Evolutionary conservation across 1,140 invertebrate species (phyloP).

Genomic region (Drosophila nigrodunni): DNA sequence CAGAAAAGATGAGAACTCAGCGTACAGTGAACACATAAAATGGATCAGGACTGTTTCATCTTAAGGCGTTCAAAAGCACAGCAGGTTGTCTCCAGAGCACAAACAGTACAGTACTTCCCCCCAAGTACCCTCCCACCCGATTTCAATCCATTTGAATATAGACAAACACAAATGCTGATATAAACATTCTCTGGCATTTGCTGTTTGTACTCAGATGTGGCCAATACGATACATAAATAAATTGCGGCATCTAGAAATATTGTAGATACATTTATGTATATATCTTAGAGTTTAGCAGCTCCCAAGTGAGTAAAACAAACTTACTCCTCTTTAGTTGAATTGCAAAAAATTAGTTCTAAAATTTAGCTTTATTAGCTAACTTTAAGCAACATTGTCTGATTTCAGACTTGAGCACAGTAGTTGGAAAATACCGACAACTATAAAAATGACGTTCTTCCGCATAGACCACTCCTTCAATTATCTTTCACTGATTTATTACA

Average conservation of each 20-base stretch:
- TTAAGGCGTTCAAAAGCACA: conserved; percentile 71
- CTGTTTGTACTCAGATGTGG: conserved; percentile 54
- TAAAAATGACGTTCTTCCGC: conserved; percentile 40
- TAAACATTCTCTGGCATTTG: conserved; percentile 58
- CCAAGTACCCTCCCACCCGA: not conserved
- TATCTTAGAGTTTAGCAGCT: not conserved
- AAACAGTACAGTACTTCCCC: not conserved
- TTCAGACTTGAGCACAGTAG: conserved; percentile 13
- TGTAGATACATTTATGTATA: not conserved
- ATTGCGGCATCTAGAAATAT: not conserved
- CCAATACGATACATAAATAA: conserved; percentile 38
- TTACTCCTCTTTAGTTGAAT: not conserved
- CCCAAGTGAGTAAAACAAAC: not conserved
- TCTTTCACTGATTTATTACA: conserved; percentile 52
- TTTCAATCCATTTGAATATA: conserved; percentile 5
- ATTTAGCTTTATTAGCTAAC: not conserved
- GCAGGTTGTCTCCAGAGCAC: conserved; percentile 70
- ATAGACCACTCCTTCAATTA: conserved; percentile 45
- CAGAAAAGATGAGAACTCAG: conserved; percentile 30
- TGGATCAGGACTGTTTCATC: conserved; percentile 78
- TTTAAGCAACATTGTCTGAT: conserved; percentile 1
- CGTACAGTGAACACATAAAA: conserved; percentile 29
- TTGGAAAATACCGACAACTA: conserved; percentile 6
- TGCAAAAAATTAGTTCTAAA: not conserved
- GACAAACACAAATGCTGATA: conserved; percentile 65